Conservation (phyloP, 2,888 invertebrate species). For the Lymantria monacha region DNA sequence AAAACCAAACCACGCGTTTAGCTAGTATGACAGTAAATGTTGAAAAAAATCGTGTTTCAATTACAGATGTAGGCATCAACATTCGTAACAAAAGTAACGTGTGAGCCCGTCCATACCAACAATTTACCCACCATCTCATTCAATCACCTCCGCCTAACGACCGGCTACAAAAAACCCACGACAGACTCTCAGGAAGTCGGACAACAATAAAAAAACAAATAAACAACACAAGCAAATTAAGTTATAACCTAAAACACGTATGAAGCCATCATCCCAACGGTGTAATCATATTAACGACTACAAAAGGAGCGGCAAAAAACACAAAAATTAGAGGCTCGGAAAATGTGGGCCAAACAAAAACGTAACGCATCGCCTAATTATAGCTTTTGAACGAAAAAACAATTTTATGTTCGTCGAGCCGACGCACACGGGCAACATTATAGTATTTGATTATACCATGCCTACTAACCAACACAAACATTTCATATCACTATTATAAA, state of each 20-base stretch:
- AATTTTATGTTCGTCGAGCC: slow-evolving; percentile 71
- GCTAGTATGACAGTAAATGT: too few relatives aligned
- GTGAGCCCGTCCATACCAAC: slow-evolving; percentile 30
- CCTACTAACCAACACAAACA: slow-evolving; percentile 33
- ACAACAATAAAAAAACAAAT: slow-evolving; percentile 79
- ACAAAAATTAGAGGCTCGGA: slow-evolving; percentile 81
- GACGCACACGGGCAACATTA: slow-evolving; percentile 63
- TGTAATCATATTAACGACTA: slow-evolving; percentile 83
- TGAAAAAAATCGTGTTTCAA: slow-evolving; percentile 32
- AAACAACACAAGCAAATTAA: slow-evolving; percentile 79
- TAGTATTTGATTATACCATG: slow-evolving; percentile 45
- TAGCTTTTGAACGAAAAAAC: slow-evolving; percentile 79
- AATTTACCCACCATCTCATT: slow-evolving; percentile 77
- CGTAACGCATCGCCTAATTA: slow-evolving; percentile 81
- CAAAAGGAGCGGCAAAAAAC: slow-evolving; percentile 80
- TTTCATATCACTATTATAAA: too few relatives aligned
- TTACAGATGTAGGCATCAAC: slow-evolving; percentile 56
- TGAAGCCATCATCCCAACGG: slow-evolving; percentile 81
- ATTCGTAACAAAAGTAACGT: slow-evolving; percentile 58
- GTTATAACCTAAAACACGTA: slow-evolving; percentile 82
- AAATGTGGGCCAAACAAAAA: slow-evolving; percentile 83
- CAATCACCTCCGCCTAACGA: slow-evolving; percentile 78
- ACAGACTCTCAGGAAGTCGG: slow-evolving; percentile 79
- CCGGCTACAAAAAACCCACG: slow-evolving; percentile 69
- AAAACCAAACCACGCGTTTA: too few relatives aligned